phyloP scores from a whole-genome alignment of 2,113 vertebrate species.

The Sturnira hondurensis region DNA sequence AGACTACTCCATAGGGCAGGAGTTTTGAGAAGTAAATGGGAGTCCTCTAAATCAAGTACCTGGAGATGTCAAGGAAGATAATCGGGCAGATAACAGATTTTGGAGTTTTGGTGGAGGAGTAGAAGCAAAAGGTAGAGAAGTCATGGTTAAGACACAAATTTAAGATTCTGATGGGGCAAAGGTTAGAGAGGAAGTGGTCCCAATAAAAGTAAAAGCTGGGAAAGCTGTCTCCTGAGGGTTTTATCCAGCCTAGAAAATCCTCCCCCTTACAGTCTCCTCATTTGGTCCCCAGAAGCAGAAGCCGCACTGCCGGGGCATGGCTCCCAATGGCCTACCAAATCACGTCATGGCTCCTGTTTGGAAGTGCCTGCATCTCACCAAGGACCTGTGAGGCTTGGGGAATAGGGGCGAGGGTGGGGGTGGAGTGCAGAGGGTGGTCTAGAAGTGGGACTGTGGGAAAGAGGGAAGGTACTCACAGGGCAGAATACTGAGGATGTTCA shows the following conservation, averaged over 20 bases:
- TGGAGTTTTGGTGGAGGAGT: background rate
- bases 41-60: background rate
- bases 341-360: conserved; percentile 83
- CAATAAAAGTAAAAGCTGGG: background rate
- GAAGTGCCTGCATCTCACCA: conserved; percentile 81
- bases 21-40: background rate
- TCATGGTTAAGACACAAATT: background rate
- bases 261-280: conserved; percentile 34
- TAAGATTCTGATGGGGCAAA: background rate
- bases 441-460: background rate
- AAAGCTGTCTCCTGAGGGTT: background rate
- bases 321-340: conserved; percentile 84
- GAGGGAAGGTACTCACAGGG: background rate
- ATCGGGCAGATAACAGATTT: background rate
- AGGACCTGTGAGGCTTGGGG: conserved; percentile 85
- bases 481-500: background rate
- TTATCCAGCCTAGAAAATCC: background rate
- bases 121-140: background rate
- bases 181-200: background rate
- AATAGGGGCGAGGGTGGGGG: background rate
- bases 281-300: conserved; percentile 76
- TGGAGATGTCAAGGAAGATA: background rate
- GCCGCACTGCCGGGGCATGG: conserved; percentile 68
- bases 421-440: background rate
- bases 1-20: background rate